Evolutionary conservation across 2,888 invertebrate genomes (phyloP).

Genomic region (Drosophila kanekoi): DNA sequence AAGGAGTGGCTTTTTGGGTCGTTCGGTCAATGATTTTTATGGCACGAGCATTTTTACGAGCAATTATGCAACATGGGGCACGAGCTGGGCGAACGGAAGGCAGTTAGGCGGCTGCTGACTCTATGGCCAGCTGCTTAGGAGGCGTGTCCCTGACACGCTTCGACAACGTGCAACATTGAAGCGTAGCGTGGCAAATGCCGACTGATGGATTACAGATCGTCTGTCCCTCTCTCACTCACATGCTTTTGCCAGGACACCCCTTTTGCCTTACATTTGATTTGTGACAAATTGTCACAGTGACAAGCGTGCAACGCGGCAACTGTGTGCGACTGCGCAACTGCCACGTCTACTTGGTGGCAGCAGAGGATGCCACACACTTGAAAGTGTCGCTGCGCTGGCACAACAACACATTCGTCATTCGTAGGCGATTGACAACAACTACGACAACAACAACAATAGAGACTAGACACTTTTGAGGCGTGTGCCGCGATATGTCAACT

Average conservation of each 20-base stretch:
- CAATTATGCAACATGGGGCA: constrained; percentile 54
- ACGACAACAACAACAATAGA: constrained; percentile 5
- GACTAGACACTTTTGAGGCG: constrained; percentile 47
- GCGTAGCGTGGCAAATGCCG: constrained; percentile 66
- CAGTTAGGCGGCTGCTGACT: constrained; percentile 3
- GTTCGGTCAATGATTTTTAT: constrained; percentile 73
- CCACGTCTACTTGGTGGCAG: constrained; percentile 23
- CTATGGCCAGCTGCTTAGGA: constrained; percentile 55
- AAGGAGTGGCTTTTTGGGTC: constrained; percentile 34
- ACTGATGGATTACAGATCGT: constrained; percentile 70
- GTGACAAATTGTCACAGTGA: constrained; percentile 75
- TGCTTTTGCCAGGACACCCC: constrained; percentile 59
- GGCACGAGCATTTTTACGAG: constrained; percentile 69
- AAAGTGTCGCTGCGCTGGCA: constrained; percentile 73
- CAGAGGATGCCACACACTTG: constrained; percentile 57
- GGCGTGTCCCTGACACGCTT: constrained; percentile 77
- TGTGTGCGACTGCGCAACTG: constrained; percentile 19
- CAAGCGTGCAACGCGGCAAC: constrained; percentile 48
- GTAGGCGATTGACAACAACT: constrained; percentile 48
- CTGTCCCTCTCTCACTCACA: neutral
- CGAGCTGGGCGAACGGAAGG: constrained; percentile 12
- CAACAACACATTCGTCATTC: constrained; percentile 79
- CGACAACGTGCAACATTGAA: constrained; percentile 55
- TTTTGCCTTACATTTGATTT: constrained; percentile 77
- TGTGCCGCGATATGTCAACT: constrained; percentile 69